A percentile compares a stretch with the other conserved stretches of the same genome.
Conservation (phyloP, 2,797 vertebrate species). For the Acanthurus lineatus region DNA sequence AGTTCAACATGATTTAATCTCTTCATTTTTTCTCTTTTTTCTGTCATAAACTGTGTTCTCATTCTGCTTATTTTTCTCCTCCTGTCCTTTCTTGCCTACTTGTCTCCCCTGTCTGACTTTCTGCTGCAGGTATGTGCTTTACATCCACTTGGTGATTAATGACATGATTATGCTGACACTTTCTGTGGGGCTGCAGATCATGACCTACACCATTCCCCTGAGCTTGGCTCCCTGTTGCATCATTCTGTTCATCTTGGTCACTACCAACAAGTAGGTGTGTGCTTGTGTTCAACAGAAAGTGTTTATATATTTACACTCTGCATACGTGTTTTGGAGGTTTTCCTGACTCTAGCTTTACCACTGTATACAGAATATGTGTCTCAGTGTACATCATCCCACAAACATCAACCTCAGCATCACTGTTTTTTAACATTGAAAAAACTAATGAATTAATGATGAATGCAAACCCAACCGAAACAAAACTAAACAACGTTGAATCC, state of each 20-base stretch:
- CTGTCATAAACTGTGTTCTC: neutral
- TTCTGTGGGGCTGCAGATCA: conserved; percentile 55
- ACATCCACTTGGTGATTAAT: conserved; percentile 77
- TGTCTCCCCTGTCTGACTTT: neutral
- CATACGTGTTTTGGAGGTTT: neutral
- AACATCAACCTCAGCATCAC: too few relatives aligned
- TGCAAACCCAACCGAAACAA: too few relatives aligned
- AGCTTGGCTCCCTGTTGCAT: conserved; percentile 52
- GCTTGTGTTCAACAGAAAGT: neutral
- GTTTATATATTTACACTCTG: neutral
- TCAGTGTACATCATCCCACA: too few relatives aligned
- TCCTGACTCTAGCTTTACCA: neutral
- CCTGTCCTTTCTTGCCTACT: too few relatives aligned
- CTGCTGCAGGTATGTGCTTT: conserved; percentile 73
- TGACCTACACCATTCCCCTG: conserved; percentile 30
- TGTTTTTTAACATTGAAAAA: too few relatives aligned
- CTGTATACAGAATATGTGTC: neutral
- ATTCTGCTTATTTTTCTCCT: neutral
- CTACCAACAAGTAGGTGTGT: conserved; percentile 33
- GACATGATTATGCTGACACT: conserved; percentile 70
- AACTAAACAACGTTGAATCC: too few relatives aligned
- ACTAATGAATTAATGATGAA: too few relatives aligned
- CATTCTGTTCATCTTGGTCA: conserved; percentile 29
- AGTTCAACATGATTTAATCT: neutral
- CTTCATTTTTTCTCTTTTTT: neutral